Evolutionary conservation across 1,140 invertebrate genomes (phyloP), one percentile per base, ranked within the genome.

Genomic region (Dendrolimus punctatus): DNA sequence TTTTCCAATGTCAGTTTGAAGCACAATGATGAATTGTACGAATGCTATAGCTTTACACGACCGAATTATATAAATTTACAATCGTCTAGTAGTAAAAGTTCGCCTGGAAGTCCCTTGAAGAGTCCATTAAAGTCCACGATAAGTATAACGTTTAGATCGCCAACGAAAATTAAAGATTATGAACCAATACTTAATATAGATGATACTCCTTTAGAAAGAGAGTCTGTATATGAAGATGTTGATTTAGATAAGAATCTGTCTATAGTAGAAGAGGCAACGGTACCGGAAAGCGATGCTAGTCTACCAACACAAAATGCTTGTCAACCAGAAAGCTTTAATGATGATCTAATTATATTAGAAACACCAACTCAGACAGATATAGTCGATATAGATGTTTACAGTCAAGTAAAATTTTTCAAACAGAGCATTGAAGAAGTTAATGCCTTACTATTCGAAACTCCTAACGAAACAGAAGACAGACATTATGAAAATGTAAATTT

Each of bases 371-470:
- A 66, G 36, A 62, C 72, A 0, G 50, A 60, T 7, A 41, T 71
- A 10, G 66, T 77, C 3, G 73, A 87, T 48, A 66, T 79, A 47
- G 90, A 88, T 40, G 90, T 94, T 0, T 94, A 94, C 66, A 92
- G 93, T 64, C 92, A 94, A 84, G 92, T 94, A 0, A 93, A 93
- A 64, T 90, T 93, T 62, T 92, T 94, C 56, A 88, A 91, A 40
- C 88, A 91, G 62, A 93, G 92, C 10, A 91, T 94, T 48, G 90
- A 93, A 51, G 92, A 94, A 79, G 91, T 94, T 0, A 94, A 94
- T 73, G 91, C 92, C 39, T 77, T 94, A 64, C 77, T 92, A 36
- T 73, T 89, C 40, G 82, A 87, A 46, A 74, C 73, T 1, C 78
- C 76, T 4, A 80, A 80, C 53, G 23, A 23, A 71, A 45, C 56